These are phyloP conservation scores for Clupea harengus DNA, from an alignment of 2,113 vertebrate genomes.

Conservation along the genomic window DNA sequence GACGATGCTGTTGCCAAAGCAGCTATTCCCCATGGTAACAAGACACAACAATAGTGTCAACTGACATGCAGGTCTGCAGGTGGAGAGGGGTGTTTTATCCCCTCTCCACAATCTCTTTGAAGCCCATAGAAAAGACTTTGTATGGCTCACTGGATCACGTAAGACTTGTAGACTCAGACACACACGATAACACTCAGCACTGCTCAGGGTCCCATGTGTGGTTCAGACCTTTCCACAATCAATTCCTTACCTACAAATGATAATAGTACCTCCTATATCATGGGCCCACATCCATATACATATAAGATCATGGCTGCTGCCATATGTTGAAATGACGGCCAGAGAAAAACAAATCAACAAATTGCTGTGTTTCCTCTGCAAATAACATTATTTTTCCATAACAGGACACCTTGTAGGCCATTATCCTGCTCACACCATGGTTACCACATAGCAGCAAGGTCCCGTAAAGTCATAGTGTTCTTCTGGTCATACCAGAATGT, in stretches of 20 bases:
- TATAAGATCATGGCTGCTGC: neutral
- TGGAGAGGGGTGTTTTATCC: constrained; percentile 11
- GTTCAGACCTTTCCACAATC: neutral
- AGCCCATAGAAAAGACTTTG: neutral
- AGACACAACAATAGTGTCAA: constrained; percentile 14
- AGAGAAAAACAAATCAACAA: neutral
- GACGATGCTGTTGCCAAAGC: constrained; percentile 22
- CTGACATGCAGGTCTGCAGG: constrained; percentile 16
- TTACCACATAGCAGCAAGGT: no score
- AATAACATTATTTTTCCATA: neutral
- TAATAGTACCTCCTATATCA: neutral
- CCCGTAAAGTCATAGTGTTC: no score
- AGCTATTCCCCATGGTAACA: constrained; percentile 34
- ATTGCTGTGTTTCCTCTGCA: neutral
- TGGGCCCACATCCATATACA: neutral
- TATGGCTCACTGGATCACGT: neutral
- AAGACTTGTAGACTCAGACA: neutral
- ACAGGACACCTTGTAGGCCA: no score
- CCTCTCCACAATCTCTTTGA: constrained; percentile 19
- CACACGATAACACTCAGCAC: neutral
- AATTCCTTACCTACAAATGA: neutral
- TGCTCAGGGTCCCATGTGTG: neutral
- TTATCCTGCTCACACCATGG: no score
- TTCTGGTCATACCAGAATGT: no score
- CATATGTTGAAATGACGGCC: neutral